Percentiles rank a stretch among this genome's conserved stretches.
Evolutionary conservation across 2,888 invertebrate species (phyloP).

Genomic region (Chloroclystis v-ata): DNA sequence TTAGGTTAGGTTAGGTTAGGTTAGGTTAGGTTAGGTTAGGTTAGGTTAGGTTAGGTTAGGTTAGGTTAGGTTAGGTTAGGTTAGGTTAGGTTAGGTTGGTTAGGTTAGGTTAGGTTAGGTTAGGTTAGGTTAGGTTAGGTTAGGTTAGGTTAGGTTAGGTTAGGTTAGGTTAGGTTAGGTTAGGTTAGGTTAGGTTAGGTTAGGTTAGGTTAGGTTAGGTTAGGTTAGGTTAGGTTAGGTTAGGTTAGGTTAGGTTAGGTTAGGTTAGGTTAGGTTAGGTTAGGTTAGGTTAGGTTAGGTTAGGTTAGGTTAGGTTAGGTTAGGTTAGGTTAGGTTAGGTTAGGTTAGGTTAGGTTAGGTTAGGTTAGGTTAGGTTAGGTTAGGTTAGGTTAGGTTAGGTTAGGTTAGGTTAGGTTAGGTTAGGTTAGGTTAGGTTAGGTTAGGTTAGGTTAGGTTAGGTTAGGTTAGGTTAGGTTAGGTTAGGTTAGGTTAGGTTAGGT

Average conservation of each 20-base stretch:
- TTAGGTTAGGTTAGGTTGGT: constrained; percentile 21
- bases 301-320: constrained; percentile 7
- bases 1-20: constrained; percentile 12
- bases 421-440: constrained; percentile 15
- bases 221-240: constrained; percentile 16
- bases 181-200: constrained; percentile 24
- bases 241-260: constrained; percentile 20
- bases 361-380: constrained; percentile 9
- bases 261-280: constrained; percentile 17
- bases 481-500: constrained; percentile 19
- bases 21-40: constrained; percentile 6
- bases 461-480: constrained; percentile 10
- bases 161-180: constrained; percentile 22
- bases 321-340: constrained; percentile 8
- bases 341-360: constrained; percentile 10
- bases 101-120: constrained; percentile 27
- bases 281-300: constrained; percentile 13
- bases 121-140: constrained; percentile 25
- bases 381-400: constrained; percentile 8
- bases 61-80: constrained; percentile 22
- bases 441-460: constrained; percentile 11
- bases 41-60: constrained; percentile 8
- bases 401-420: constrained; percentile 7
- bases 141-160: constrained; percentile 10
- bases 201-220: constrained; percentile 22